phyloP scores from a whole-genome alignment of 2,888 invertebrate species.

The Ditula angustiorana region DNA sequence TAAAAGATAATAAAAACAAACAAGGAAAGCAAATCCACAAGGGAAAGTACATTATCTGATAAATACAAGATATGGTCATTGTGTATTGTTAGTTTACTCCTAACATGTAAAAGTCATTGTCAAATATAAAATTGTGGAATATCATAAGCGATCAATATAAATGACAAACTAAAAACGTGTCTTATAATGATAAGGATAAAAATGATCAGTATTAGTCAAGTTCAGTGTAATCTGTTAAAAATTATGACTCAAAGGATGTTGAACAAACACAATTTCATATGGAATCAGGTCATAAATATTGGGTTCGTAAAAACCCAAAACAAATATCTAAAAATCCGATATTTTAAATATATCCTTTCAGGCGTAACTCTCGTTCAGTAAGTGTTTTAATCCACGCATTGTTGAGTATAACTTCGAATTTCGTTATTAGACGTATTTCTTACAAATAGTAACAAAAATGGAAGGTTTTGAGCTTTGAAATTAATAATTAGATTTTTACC shows the following conservation, averaged over 20 bases:
- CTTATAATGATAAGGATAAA: neutral
- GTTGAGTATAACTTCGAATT: too few relatives aligned
- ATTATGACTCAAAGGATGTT: neutral
- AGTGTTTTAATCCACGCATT: too few relatives aligned
- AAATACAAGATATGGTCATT: conserved; percentile 5
- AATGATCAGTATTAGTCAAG: neutral
- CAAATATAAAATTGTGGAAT: neutral
- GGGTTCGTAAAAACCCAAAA: too few relatives aligned
- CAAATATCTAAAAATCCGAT: too few relatives aligned
- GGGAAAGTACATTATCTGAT: conserved; percentile 4
- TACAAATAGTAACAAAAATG: too few relatives aligned
- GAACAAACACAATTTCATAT: neutral
- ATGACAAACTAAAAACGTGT: neutral
- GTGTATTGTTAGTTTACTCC: neutral
- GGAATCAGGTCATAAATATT: neutral
- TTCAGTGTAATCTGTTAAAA: neutral
- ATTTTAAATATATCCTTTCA: too few relatives aligned
- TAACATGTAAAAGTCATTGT: neutral
- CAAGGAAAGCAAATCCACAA: neutral
- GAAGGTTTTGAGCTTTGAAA: too few relatives aligned
- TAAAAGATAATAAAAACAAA: neutral
- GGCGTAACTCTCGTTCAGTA: too few relatives aligned
- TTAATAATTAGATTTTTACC: too few relatives aligned
- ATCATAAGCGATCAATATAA: neutral
- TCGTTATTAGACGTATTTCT: too few relatives aligned